Evolutionary conservation across 2,113 vertebrate species (phyloP).

Genomic region (Penelope pileata): DNA sequence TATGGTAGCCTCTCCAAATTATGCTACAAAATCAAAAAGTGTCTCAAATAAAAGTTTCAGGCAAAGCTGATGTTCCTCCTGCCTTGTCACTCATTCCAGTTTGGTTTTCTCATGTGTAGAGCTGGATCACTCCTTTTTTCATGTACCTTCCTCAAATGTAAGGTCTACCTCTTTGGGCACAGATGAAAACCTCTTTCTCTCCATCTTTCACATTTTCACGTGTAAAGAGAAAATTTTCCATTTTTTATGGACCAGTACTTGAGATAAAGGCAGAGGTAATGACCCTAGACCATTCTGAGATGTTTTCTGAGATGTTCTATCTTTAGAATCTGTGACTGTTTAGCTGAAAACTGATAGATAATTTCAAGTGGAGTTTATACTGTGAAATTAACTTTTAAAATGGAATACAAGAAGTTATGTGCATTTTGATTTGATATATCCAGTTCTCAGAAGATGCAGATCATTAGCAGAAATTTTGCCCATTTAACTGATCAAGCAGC

Average conservation of each 20-base stretch:
- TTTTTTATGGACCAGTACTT: not conserved
- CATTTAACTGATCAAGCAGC: no score
- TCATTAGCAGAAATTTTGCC: not conserved
- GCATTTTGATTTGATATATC: not conserved
- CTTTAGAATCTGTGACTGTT: not conserved
- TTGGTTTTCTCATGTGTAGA: not conserved
- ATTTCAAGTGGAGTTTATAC: not conserved
- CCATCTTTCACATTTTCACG: not conserved
- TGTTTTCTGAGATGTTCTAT: not conserved
- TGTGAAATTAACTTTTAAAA: not conserved
- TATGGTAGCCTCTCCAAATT: rapidly evolving
- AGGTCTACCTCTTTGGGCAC: not conserved
- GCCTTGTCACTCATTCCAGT: not conserved
- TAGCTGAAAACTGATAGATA: not conserved
- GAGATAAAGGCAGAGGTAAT: not conserved
- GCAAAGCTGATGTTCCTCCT: not conserved
- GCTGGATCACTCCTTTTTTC: not conserved
- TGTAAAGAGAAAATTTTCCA: not conserved
- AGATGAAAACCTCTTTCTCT: not conserved
- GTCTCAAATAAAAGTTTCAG: not conserved
- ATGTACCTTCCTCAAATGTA: not conserved
- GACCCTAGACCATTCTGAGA: not conserved
- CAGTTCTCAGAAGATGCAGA: not conserved
- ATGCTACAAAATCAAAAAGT: not conserved
- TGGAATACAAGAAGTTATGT: not conserved